Percentiles rank a stretch among this genome's conserved stretches.
Conservation (phyloP, 2,888 invertebrate genomes). For the Drosophila helvetica region DNA sequence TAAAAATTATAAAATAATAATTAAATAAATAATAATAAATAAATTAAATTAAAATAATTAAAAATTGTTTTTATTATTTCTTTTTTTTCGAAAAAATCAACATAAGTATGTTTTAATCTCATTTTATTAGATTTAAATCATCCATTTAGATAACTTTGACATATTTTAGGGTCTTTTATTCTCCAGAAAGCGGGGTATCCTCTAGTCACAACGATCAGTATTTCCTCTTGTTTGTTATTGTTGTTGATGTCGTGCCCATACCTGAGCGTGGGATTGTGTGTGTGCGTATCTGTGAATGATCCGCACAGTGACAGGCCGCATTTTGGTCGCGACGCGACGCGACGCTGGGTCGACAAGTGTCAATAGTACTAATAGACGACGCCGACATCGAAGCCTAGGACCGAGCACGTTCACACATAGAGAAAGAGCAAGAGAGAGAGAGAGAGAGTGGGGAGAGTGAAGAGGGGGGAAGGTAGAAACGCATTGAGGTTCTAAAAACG, state of each 20-base stretch:
- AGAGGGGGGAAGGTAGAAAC: background rate
- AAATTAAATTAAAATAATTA: no score
- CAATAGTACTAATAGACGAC: conserved; percentile 81
- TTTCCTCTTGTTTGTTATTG: conserved; percentile 16
- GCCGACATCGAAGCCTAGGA: conserved; percentile 49
- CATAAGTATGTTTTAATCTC: no score
- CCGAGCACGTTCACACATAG: conserved; percentile 46
- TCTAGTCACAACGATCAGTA: background rate
- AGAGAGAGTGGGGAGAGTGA: background rate
- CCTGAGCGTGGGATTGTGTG: conserved; percentile 23
- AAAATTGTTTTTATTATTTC: no score
- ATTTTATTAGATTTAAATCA: no score
- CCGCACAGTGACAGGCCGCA: conserved; percentile 72
- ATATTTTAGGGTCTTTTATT: accelerated
- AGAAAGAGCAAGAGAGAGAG: conserved; percentile 9
- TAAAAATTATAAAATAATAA: no score
- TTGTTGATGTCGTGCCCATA: conserved; percentile 36
- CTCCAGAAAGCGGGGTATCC: background rate
- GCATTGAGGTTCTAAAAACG: conserved; percentile 53
- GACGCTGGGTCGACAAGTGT: conserved; percentile 77
- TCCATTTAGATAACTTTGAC: background rate
- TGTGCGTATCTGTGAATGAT: conserved; percentile 59
- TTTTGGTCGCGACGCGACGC: conserved; percentile 25
- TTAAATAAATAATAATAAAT: no score
- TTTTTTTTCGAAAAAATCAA: no score